Conservation (phyloP, 1,140 invertebrate species). For the Procambarus virginalis region DNA sequence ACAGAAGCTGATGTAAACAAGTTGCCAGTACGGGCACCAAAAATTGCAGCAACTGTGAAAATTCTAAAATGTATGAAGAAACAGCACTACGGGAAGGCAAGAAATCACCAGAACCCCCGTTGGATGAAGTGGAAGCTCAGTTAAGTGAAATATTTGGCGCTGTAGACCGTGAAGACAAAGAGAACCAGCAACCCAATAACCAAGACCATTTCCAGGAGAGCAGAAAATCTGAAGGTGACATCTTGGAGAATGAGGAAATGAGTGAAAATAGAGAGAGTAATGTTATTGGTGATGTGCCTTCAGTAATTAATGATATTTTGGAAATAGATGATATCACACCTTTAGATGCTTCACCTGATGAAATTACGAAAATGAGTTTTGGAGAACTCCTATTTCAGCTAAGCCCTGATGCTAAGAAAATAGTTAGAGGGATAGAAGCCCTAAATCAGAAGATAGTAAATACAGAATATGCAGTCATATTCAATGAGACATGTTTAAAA, state of each 20-base stretch:
- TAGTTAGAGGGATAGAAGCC: no score
- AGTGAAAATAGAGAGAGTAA: background rate
- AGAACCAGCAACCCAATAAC: conserved; percentile 35
- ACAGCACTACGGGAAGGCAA: background rate
- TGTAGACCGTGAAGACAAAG: conserved; percentile 43
- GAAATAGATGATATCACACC: conserved; percentile 34
- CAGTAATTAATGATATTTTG: background rate
- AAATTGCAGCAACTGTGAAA: conserved; percentile 9
- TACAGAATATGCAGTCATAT: no score
- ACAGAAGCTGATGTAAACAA: conserved; percentile 42
- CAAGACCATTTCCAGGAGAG: conserved; percentile 1
- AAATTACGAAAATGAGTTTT: no score
- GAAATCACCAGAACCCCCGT: background rate
- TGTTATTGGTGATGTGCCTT: background rate
- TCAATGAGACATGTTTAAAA: no score
- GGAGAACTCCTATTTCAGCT: no score
- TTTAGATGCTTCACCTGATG: conserved; percentile 25
- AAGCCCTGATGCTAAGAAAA: no score
- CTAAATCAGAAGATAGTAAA: no score
- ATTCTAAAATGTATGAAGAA: conserved; percentile 50
- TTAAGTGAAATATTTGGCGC: conserved; percentile 35
- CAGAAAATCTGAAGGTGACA: background rate
- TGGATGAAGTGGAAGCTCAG: conserved; percentile 28
- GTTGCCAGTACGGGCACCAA: conserved; percentile 41
- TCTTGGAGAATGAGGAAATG: background rate